Base-by-base conservation (phyloP, 2,113 vertebrate genomes). In the Hiodon tergisus region DNA sequence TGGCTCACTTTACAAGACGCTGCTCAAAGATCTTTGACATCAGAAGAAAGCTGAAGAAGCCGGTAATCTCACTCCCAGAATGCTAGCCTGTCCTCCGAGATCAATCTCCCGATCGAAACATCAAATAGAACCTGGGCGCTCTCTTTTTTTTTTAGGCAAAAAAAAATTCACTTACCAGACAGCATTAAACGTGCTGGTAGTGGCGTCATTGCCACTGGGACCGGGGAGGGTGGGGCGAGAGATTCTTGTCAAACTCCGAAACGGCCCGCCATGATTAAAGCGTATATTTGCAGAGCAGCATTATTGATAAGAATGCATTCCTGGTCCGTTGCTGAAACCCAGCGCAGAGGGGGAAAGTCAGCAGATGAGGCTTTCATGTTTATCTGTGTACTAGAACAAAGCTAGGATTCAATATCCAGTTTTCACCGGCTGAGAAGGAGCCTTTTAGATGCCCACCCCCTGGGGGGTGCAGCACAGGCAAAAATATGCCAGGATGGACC, bases 1-100 rank as follows among this genome's bases (percentile, higher is more conserved):
- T 92, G 92, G 91, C 91, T 94, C 90, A 95, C 93, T 97, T 98
- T 96, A 93, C 94, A 95, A 96, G 93, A 92, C 90, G 88, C 93
- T 94, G 92, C 95, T 98, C 94, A 96, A 96, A 97, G 95, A 98
- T 98, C 94, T 96, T 90, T 91, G 93, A 97, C 94, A 97, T 98
- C 96, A 97, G 93, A 97, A 93, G 85, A 94, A 94, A 97, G 94
- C 93, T 93, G 90, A 94, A 89, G 89, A 96, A 98, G 96, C 95
- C 96, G 96, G 97, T 99, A 98, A 99, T 96, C 96, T 95, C 88
- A 91, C 94, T 96, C 96, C 98, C 94, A 95, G 94, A 94, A 96
- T 93, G 92, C 89, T 89, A 89, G 95, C 93, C 92, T 93, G 95
- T 96, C 94, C 93, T 92, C 84, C 79, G 88, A 95, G 95, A 98